Evolutionary conservation across 2,797 vertebrate species (phyloP), one percentile per base, ranked within the genome.

Genomic region (Amblyopsis hoosieri): DNA sequence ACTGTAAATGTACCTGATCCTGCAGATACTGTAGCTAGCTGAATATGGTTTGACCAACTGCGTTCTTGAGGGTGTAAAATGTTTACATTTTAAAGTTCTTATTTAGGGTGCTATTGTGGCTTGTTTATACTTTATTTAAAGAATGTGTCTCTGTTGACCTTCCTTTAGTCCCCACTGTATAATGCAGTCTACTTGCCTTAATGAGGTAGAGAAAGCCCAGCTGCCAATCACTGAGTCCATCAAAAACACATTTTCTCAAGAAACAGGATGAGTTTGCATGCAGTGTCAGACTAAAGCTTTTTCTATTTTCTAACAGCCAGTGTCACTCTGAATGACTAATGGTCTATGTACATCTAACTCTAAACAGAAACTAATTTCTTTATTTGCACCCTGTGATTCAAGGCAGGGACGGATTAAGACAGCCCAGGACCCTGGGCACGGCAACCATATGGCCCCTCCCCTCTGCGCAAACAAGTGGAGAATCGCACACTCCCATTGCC

Each of bases 231-330:
- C 48, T 54, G 49, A 17, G 52, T 69, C 74, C 66, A 74, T 74
- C 69, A 70, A 76, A 76, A 80, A 67, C 71, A 70, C 53, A 78
- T 80, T 80, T 69, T 74, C 65, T 66, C 63, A 29, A 54, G 65
- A 60, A 73, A 59, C 69, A 77, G 49, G 47, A 45, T 17, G 4
- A 63, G 69, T 68, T 73, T 67, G 66, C 37, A 63, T 62, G 48
- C 57, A 53, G 53, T 50, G 51, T 60, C 15, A 12, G 15, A 10
- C 37, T 9, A 11, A 15, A 37, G 33, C 55, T 48, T 31, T 23
- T 33, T 55, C 45, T 47, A 6, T 17, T 61, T 14, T 45, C 3
- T 33, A 49, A 23, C 19, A 29, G 13, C 29, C 8, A 4, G 19
- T 55, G 19, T 31, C 3, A 3, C 52, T 55, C 31, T 50, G 46